phyloP scores from a whole-genome alignment of 2,113 vertebrate genomes.

The Pagrus major region DNA sequence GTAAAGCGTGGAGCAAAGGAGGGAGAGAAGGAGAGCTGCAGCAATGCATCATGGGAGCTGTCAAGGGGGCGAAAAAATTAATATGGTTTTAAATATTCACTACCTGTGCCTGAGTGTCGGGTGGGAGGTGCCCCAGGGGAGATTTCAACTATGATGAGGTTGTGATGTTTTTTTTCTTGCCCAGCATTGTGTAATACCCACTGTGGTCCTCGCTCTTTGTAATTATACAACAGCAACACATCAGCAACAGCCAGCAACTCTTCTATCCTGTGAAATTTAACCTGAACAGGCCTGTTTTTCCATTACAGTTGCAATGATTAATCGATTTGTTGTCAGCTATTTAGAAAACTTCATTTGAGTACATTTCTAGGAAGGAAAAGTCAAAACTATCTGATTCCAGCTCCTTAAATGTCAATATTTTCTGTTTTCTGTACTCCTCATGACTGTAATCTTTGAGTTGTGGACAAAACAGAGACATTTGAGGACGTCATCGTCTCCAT shows the following conservation, averaged over 20 bases:
- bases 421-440: too few relatives aligned
- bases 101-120: slow-evolving; percentile 54
- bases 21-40: slow-evolving; percentile 39
- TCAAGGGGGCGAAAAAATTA: slow-evolving; percentile 58
- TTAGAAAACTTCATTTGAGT: too few relatives aligned
- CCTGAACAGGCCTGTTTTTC: background rate
- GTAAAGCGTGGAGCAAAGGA: slow-evolving; percentile 50
- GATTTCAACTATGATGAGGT: slow-evolving; percentile 43
- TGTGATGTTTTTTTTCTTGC: slow-evolving; percentile 33
- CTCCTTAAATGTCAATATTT: too few relatives aligned
- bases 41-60: slow-evolving; percentile 74
- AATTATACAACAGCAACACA: slow-evolving; percentile 29
- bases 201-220: background rate
- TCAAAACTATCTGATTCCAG: too few relatives aligned
- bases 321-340: too few relatives aligned
- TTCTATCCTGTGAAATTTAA: background rate
- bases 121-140: slow-evolving; percentile 61
- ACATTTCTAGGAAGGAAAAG: too few relatives aligned
- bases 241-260: background rate
- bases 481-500: too few relatives aligned
- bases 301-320: background rate
- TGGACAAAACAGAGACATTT: too few relatives aligned
- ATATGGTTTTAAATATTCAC: slow-evolving; percentile 77
- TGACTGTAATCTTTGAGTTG: too few relatives aligned
- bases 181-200: slow-evolving; percentile 18